Evolutionary conservation across 2,797 vertebrate genomes (phyloP), one percentile per base, ranked within the genome.

Genomic region (Manis javanica): DNA sequence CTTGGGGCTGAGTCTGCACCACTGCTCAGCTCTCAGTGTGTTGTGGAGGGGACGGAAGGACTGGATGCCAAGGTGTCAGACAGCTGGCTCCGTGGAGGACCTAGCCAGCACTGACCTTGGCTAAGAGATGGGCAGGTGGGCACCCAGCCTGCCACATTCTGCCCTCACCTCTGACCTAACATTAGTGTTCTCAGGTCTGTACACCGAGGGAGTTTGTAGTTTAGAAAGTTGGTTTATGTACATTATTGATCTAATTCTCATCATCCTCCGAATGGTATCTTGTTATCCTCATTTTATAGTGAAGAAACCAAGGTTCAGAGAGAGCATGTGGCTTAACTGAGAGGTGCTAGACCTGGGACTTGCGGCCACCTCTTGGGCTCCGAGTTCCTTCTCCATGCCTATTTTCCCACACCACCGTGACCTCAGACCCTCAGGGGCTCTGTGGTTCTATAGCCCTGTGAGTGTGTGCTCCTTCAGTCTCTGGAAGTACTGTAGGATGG

Each of bases 371-470:
- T 46, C 24, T 68, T 84, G 66, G 78, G 24, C 46, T 78, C 29
- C 26, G 51, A 10, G n/a, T 37, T 51, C 61, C 34, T 90, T 68
- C 59, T 75, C 85, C 16, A 7, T 2, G 23, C 8, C 68, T 16
- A 14, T 63, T 23, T 64, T 26, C 51, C 14, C 19, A 2, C 2
- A 5, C 39, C 0, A 0, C 34, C 1, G n/a, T 74, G 39, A 39
- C 37, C n/a, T 63, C 26, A 26, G 14, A 57, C 46, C 11, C 59
- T 57, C 49, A 10, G 2, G 6, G 26, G 1, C 63, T 91, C 39
- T 5, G 0, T 21, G 49, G 8, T 29, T 18, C 39, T 39, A 1
- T 46, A n/a, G 37, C 14, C 78, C 59, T 21, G 5, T 64, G 72
- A 51, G 2, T 66, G 10, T 57, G 34, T 7, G 5, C 83, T 89